Percentiles rank a stretch among this genome's conserved stretches.
These are phyloP conservation scores for Trachythela sp. DNA, from an alignment of 64 coral and sea anemone genomes.

Conservation along the genomic window DNA sequence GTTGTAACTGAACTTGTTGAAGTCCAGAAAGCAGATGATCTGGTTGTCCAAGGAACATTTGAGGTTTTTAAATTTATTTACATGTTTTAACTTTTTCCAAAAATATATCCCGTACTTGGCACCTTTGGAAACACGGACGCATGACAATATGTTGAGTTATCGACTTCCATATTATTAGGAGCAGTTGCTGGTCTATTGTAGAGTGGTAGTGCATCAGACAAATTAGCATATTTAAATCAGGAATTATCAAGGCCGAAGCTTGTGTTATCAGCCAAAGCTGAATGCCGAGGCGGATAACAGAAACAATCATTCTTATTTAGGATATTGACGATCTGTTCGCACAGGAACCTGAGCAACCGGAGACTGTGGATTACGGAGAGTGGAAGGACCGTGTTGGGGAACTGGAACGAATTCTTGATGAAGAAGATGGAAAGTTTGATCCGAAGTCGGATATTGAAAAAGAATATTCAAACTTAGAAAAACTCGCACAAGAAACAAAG, in stretches of 20 bases:
- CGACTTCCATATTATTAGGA: too few species aligned
- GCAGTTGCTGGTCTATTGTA: too few species aligned
- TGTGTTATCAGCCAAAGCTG: not conserved
- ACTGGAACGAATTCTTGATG: not conserved
- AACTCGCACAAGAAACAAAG: not conserved
- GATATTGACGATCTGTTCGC: not conserved
- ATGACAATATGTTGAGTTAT: too few species aligned
- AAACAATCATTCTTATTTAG: not conserved
- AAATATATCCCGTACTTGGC: too few species aligned
- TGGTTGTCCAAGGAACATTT: not conserved
- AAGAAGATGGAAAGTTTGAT: not conserved
- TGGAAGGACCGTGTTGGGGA: not conserved
- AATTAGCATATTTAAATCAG: too few species aligned
- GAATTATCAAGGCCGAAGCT: not conserved
- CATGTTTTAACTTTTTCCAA: too few species aligned
- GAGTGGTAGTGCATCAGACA: too few species aligned
- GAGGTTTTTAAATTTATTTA: not conserved
- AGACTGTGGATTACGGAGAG: not conserved
- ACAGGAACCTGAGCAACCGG: not conserved
- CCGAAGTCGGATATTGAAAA: not conserved
- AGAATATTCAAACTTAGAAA: slow-evolving; percentile 17
- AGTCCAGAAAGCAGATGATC: not conserved
- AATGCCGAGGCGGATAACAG: too few species aligned
- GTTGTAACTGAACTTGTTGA: not conserved
- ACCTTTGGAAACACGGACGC: too few species aligned